These are phyloP conservation scores for Entomyzon cyanotis DNA, from an alignment of 2,113 vertebrate genomes.

Conservation along the genomic window DNA sequence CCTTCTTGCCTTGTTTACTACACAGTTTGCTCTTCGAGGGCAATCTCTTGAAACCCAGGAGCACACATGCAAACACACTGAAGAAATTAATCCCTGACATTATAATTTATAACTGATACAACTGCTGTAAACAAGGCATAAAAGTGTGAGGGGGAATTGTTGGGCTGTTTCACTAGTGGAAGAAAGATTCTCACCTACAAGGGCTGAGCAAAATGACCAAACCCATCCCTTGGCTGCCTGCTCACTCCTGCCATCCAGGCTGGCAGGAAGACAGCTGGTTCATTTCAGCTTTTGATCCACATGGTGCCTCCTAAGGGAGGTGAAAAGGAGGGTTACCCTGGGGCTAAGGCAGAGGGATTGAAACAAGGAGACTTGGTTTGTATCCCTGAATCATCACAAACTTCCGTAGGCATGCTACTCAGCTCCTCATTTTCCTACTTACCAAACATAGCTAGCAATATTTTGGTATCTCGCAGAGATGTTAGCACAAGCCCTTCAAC, in stretches of 20 bases:
- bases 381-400: constrained; percentile 32
- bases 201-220: neutral
- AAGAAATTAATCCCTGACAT: neutral
- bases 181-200: neutral
- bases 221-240: neutral
- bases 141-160: neutral
- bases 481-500: constrained; percentile 41
- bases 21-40: neutral
- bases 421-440: constrained; percentile 36
- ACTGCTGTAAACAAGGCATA: neutral
- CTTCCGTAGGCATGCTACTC: neutral
- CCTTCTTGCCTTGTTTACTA: neutral
- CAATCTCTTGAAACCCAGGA: neutral
- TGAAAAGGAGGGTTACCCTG: neutral
- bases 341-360: neutral
- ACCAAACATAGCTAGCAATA: constrained; percentile 35
- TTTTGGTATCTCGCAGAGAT: constrained; percentile 37
- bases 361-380: neutral
- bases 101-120: neutral
- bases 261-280: neutral
- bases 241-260: neutral
- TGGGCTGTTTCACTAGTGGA: neutral
- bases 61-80: neutral
- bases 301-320: neutral
- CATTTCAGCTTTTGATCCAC: neutral